A percentile compares a stretch with the other conserved stretches of the same genome.
Evolutionary conservation across 2,888 invertebrate genomes (phyloP).

Genomic region (Hypsopygia costalis): DNA sequence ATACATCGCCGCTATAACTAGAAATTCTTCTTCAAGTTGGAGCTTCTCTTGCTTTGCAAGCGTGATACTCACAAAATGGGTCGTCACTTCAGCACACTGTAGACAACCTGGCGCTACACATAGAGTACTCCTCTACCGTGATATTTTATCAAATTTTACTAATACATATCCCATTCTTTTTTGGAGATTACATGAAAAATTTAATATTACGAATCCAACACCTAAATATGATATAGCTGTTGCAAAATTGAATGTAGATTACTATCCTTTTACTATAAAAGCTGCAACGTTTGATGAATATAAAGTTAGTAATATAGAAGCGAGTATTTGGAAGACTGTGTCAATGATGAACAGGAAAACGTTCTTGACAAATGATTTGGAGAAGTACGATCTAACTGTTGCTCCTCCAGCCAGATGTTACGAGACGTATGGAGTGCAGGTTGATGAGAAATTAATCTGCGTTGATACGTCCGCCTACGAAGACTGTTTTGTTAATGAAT

Average conservation of each 20-base stretch:
- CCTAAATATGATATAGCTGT: constrained; percentile 50
- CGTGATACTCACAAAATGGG: constrained; percentile 54
- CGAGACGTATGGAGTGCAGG: constrained; percentile 42
- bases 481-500: constrained; percentile 62
- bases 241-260: constrained; percentile 48
- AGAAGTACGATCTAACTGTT: constrained; percentile 34
- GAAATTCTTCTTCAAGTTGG: constrained; percentile 44
- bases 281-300: constrained; percentile 42
- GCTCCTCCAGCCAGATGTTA: constrained; percentile 32
- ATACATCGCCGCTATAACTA: constrained; percentile 55
- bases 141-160: constrained; percentile 45
- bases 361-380: constrained; percentile 58
- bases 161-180: constrained; percentile 52
- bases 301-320: constrained; percentile 24
- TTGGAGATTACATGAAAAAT: constrained; percentile 61
- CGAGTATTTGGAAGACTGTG: constrained; percentile 62
- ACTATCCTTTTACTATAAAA: constrained; percentile 32
- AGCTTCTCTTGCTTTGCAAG: constrained; percentile 61
- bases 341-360: constrained; percentile 56
- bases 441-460: constrained; percentile 53
- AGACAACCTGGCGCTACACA: constrained; percentile 41
- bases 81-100: constrained; percentile 63
- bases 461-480: constrained; percentile 47
- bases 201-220: constrained; percentile 21
- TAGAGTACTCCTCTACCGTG: constrained; percentile 48